Base-by-base conservation (phyloP, 2,113 vertebrate genomes). In the Sakesphorus luctuosus region DNA sequence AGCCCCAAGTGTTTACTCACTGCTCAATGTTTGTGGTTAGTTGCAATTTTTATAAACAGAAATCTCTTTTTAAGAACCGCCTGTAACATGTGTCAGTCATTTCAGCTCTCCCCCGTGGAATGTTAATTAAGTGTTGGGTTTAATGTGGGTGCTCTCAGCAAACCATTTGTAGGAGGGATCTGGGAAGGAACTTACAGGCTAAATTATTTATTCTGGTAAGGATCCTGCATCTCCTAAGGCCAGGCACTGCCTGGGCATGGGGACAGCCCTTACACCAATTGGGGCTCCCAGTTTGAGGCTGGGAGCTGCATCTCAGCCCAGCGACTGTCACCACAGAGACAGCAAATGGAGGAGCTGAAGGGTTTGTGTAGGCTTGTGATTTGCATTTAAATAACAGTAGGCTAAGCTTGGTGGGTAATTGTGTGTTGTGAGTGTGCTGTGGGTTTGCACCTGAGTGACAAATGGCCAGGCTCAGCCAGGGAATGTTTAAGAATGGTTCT, bases 361-460 rank as follows among this genome's bases (percentile, higher is more conserved):
- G 50, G n/a, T 67, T 35, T 35, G 67, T 0, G 58, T 91, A 21
- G 90, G 92, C 52, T 62, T 35, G 6, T 65, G 3, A 92, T 94
- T 94, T 91, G 90, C 88, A 84, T 96, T 91, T 93, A 44, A 96
- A 75, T 90, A 56, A 11, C 56, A 8, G 23, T 38, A 36, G 58
- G 74, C 77, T 35, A 47, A 78, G 43, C 82, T 93, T 21, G 31
- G 21, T 61, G 67, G 69, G 13, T 78, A 77, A 90, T 88, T 43
- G 71, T 12, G 1, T 38, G 7, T n/a, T 75, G n/a, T 65, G 63
- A 84, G 8, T 1, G 1, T 59, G 61, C 50, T 33, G 66, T 40
- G 84, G 21, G 43, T 88, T 94, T 69, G 50, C 67, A 52, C 13
- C 49, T 46, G 75, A 36, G 23, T 47, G 72, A 72, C 58, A 81